Evolutionary conservation across 1,140 invertebrate genomes (phyloP), one percentile per base, ranked within the genome.

Genomic region (Palaemon carinicauda): DNA sequence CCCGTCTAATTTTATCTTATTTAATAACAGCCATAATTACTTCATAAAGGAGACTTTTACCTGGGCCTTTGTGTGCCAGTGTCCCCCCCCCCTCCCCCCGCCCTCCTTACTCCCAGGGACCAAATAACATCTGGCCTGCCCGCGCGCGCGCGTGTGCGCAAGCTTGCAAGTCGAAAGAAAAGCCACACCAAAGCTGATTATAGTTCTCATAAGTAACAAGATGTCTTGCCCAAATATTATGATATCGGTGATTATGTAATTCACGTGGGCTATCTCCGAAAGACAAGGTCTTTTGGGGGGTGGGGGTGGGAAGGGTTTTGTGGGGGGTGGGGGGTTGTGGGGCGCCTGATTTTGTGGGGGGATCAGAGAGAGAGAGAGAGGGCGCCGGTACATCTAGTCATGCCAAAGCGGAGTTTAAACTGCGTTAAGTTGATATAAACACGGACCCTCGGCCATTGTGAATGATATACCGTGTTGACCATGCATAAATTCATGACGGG

Each of bases 401-500:
- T 80, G 78, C 78, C 69, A 19, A 21, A 41, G 15, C 69, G 19
- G n/a, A 41, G 15, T 65, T 24, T 65, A 81, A 51, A 81, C 81
- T 77, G 54, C 65, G 74, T 60, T 24, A 83, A 60, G 81, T 54
- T 21, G 81, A 83, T 73, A 83, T 41, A 41, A 83, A 83, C 81
- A 83, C 56, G 51, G 27, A 24, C 81, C 4, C 31, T 41, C 24
- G 19, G 51, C 51, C 73, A 31, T 54, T n/a, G 53, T 56, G 54
- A 75, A 41, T 41, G 65, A 69, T 54, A 31, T 31, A 53, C 73
- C 29, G 19, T 83, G 81, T 83, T 83, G 74, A 77, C 81, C 71
- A 52, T n/a, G 81, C 81, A 56, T 60, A 53, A 75, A 56, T 60
- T 53, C 81, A 56, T 31, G 71, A 21, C 24, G 52, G 65, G 71